These are phyloP conservation scores for Phylloscopus collybita DNA, from an alignment of 2,797 vertebrate species.

Conservation along the genomic window DNA sequence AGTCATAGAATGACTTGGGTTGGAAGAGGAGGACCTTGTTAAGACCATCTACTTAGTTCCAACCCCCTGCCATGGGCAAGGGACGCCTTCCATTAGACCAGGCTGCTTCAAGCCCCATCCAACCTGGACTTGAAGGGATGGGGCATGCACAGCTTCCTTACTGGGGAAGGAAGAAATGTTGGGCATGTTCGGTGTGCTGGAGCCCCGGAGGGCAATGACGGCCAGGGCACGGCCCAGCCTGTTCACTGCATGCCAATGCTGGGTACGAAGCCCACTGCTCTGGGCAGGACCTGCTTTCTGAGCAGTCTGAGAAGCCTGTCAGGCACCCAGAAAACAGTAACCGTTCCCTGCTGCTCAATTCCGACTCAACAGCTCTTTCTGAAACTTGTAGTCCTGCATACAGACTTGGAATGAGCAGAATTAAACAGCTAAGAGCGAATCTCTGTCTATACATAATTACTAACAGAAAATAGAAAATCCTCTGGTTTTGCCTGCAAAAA, in stretches of 20 bases:
- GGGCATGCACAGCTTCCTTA: background rate
- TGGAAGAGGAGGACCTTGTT: background rate
- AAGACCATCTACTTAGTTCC: background rate
- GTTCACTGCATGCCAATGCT: accelerated
- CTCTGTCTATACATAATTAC: background rate
- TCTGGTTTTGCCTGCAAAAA: background rate
- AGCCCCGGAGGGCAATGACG: background rate
- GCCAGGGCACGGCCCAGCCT: no score
- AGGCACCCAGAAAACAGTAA: accelerated
- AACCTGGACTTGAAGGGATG: background rate
- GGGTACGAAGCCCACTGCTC: accelerated
- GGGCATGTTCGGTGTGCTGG: background rate
- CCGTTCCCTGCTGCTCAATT: background rate
- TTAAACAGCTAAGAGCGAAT: background rate
- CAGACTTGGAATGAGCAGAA: background rate
- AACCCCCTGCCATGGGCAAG: no score
- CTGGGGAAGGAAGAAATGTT: no score
- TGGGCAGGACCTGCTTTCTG: background rate
- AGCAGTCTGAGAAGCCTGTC: background rate
- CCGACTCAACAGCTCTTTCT: no score
- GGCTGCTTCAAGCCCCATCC: background rate
- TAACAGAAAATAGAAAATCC: background rate
- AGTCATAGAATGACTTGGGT: background rate
- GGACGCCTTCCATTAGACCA: background rate
- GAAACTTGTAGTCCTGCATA: accelerated